phyloP scores from a whole-genome alignment of 2,113 vertebrate genomes.

The Eleginops maclovinus region DNA sequence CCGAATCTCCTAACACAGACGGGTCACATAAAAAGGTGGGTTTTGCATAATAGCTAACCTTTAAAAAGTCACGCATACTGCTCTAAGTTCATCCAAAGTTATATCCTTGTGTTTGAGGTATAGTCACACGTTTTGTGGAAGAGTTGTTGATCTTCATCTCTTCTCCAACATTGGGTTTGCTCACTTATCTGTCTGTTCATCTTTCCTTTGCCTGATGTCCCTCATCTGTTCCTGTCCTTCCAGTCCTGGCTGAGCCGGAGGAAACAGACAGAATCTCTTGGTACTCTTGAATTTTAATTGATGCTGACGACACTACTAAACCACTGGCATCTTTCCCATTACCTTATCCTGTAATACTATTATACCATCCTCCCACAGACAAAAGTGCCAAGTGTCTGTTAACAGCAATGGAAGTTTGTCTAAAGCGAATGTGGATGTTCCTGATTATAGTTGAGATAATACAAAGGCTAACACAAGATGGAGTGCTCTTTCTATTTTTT shows the following conservation, averaged over 20 bases:
- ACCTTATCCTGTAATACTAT: slow-evolving; percentile 60
- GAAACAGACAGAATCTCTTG: slow-evolving; percentile 11
- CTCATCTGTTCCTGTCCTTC: slow-evolving; percentile 20
- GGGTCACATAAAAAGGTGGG: too few relatives aligned
- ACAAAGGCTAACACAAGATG: too few relatives aligned
- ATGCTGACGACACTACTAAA: slow-evolving; percentile 53
- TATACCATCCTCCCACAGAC: slow-evolving; percentile 27
- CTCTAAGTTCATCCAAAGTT: background rate
- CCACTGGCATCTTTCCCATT: slow-evolving; percentile 41
- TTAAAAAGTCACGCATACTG: background rate
- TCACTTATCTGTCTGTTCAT: background rate
- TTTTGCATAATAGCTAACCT: too few relatives aligned
- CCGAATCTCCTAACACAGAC: too few relatives aligned
- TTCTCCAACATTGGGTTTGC: background rate
- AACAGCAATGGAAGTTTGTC: background rate
- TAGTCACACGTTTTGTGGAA: background rate
- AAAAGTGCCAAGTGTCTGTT: slow-evolving; percentile 1
- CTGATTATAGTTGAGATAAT: background rate
- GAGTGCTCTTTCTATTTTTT: too few relatives aligned
- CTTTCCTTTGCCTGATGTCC: too few relatives aligned
- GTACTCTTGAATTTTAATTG: slow-evolving; percentile 51
- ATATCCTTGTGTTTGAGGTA: background rate
- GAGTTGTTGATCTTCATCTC: too few relatives aligned
- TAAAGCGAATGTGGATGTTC: background rate
- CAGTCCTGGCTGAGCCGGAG: slow-evolving; percentile 9